These are phyloP conservation scores for Leptarthrus brevirostris DNA, from an alignment of 2,888 invertebrate genomes.

Conservation along the genomic window DNA sequence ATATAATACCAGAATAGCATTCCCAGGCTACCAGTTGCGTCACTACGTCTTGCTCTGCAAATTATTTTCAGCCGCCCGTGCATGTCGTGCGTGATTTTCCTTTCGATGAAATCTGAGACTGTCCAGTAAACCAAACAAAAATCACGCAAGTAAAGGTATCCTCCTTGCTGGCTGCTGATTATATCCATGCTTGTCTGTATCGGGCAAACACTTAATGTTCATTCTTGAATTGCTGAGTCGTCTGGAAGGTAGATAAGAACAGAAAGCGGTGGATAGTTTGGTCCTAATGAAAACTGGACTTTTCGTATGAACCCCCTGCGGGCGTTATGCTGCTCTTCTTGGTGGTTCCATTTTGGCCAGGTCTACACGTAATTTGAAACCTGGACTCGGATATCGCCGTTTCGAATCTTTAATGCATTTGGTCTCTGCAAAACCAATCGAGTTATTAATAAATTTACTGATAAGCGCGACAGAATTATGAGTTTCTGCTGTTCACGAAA, in stretches of 20 bases:
- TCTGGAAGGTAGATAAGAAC: slow-evolving; percentile 3
- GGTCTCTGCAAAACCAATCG: slow-evolving; percentile 3
- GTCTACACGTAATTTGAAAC: background rate
- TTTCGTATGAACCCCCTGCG: background rate
- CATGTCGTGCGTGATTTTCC: slow-evolving; percentile 37
- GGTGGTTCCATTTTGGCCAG: background rate
- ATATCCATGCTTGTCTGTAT: background rate
- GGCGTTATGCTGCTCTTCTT: background rate
- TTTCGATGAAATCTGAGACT: slow-evolving; percentile 17
- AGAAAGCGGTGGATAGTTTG: background rate
- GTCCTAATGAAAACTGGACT: background rate
- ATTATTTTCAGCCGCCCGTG: slow-evolving; percentile 4
- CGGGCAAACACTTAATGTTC: background rate
- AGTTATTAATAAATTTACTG: slow-evolving; percentile 38
- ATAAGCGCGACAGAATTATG: slow-evolving; percentile 28
- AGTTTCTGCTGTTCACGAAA: slow-evolving; percentile 17
- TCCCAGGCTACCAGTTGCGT: slow-evolving; percentile 22
- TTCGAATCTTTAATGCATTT: slow-evolving; percentile 17
- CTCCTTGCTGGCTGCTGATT: background rate
- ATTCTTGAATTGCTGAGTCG: slow-evolving; percentile 19
- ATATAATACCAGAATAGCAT: background rate
- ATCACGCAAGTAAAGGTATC: too few relatives aligned
- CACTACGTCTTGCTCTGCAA: background rate
- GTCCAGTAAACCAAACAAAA: too few relatives aligned
- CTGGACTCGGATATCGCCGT: background rate